These are phyloP conservation scores for Globodera rostochiensis DNA, from an alignment of 1,140 invertebrate genomes.

Conservation along the genomic window DNA sequence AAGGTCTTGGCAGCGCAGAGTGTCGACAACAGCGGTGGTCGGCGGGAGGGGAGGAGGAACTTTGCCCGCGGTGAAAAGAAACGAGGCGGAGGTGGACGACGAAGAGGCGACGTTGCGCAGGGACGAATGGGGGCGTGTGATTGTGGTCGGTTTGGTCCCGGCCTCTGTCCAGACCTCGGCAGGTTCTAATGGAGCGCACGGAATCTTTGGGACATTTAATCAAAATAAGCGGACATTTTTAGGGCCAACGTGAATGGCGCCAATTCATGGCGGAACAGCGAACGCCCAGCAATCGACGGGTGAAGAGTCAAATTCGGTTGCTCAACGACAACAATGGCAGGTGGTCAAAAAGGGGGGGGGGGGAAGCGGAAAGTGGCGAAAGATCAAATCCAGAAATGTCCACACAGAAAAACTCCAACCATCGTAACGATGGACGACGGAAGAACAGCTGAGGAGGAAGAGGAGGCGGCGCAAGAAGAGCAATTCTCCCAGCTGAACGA, in stretches of 20 bases:
- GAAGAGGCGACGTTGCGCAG: neutral
- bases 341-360: neutral
- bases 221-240: neutral
- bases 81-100: neutral
- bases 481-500: no score
- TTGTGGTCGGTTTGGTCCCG: constrained; percentile 3
- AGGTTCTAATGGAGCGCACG: no score
- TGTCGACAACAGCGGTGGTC: neutral
- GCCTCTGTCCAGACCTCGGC: no score
- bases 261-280: constrained; percentile 36
- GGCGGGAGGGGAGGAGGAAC: neutral
- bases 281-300: constrained; percentile 23
- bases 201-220: no score
- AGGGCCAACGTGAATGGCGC: constrained; percentile 35
- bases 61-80: neutral
- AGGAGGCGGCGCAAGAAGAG: no score
- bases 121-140: neutral
- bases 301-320: constrained; percentile 31
- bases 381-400: no score
- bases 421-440: no score
- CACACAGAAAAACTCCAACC: no score
- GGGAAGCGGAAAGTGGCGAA: no score
- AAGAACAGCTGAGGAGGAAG: no score
- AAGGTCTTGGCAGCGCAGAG: neutral
- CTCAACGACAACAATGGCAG: neutral